A percentile compares a stretch with the other conserved stretches of the same genome.
phyloP scores from a whole-genome alignment of 1,140 invertebrate genomes.

The Neomicropteryx cornuta region DNA sequence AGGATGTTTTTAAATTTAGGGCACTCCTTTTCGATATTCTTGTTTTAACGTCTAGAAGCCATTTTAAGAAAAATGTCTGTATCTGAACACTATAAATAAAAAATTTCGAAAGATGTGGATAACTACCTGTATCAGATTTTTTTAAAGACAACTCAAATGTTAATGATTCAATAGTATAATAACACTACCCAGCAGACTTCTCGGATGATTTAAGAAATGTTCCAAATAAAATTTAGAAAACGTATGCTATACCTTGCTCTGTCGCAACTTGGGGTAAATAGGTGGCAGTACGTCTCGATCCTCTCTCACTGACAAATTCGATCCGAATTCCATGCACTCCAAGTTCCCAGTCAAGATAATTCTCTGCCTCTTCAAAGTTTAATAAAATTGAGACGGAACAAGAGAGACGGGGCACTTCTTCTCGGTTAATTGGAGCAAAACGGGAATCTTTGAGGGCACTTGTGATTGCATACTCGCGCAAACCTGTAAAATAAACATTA shows the following conservation, averaged over 20 bases:
- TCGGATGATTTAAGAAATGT: no score
- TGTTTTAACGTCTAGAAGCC: no score
- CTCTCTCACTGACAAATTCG: conserved; percentile 93
- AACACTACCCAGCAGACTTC: no score
- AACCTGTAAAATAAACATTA: conserved; percentile 39
- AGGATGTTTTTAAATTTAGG: no score
- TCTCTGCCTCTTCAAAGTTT: conserved; percentile 85
- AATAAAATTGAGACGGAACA: conserved; percentile 92
- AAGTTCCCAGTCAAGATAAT: conserved; percentile 96
- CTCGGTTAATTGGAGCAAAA: conserved; percentile 89
- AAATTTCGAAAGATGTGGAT: no score
- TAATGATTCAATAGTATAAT: no score
- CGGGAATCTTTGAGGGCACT: conserved; percentile 97
- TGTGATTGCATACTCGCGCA: conserved; percentile 93
- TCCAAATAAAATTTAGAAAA: no score
- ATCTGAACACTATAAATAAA: no score
- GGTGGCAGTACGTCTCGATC: conserved; percentile 90
- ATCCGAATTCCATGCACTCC: conserved; percentile 97
- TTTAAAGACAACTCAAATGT: no score
- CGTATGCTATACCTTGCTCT: conserved; percentile 98
- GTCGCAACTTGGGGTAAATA: conserved; percentile 95
- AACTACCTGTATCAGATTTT: no score
- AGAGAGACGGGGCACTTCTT: conserved; percentile 85
- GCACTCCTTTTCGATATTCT: no score
- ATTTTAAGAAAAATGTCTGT: no score